Evolutionary conservation across 2,113 vertebrate genomes (phyloP).

Genomic region (Trachemys scripta): DNA sequence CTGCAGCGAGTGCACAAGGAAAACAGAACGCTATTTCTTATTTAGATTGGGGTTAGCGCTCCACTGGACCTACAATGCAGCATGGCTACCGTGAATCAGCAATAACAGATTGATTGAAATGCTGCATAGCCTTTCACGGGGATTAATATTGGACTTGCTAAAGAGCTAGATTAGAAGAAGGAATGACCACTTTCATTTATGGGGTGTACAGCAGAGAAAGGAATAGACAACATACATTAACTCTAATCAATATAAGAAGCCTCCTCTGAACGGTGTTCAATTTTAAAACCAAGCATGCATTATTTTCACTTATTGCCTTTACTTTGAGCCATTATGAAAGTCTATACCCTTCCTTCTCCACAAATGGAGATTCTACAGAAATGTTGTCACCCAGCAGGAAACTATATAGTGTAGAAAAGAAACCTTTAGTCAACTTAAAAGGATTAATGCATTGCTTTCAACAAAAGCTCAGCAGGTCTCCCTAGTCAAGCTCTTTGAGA

Average conservation of each 20-base stretch:
- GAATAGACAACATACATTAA: slow-evolving; percentile 3
- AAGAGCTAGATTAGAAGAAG: neutral
- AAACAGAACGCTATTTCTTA: neutral
- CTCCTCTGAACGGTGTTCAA: neutral
- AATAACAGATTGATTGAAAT: neutral
- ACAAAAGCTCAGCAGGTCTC: slow-evolving; percentile 62
- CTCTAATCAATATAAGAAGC: slow-evolving; percentile 15
- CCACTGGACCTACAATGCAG: neutral
- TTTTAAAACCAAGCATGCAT: slow-evolving; percentile 13
- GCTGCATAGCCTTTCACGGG: neutral
- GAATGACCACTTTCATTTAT: neutral
- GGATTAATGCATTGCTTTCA: slow-evolving; percentile 70
- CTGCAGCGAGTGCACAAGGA: neutral
- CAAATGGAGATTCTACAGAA: slow-evolving; percentile 61
- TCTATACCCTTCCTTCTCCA: slow-evolving; percentile 21
- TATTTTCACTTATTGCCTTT: slow-evolving; percentile 35
- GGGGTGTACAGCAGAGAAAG: neutral
- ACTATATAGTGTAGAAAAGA: slow-evolving; percentile 44
- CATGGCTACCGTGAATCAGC: neutral
- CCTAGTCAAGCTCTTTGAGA: slow-evolving; percentile 67
- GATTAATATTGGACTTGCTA: neutral
- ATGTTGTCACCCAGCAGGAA: slow-evolving; percentile 59
- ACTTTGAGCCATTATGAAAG: slow-evolving; percentile 28
- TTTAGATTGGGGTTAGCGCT: neutral
- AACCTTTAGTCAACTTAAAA: slow-evolving; percentile 62